Evolutionary conservation across 2,113 vertebrate genomes (phyloP), one percentile per base, ranked within the genome.

Genomic region (Parotia lawesii): DNA sequence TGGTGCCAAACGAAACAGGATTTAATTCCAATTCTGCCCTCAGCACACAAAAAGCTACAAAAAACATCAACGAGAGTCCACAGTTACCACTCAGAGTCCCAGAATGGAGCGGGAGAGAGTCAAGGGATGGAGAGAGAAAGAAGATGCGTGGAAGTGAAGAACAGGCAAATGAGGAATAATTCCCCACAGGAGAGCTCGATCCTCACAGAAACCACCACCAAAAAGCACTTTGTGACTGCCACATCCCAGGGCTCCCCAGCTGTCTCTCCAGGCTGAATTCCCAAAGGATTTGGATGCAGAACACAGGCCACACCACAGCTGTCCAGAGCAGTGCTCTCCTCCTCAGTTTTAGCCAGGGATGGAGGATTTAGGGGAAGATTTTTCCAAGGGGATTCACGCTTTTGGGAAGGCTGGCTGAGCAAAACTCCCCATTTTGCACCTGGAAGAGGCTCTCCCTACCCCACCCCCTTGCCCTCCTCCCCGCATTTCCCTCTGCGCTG

Each of bases 61-160:
- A 92, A 95, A 86, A 67, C 40, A 96, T 85, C 88, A 87, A 85
- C 87, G 64, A 96, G 97, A 97, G 90, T 70, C 97, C 97, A 93
- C 51, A 75, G 73, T 77, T 16, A 62, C 92, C 97, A 97, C 92
- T 79, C 73, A 97, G 81, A 94, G 96, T 95, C 95, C 96, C 96
- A 96, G 93, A 62, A 45, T 56, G 54, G 96, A 96, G 95, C 95
- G 96, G 95, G 97, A 94, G 85, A 92, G 95, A 94, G 80, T 66
- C 80, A 89, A 74, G 64, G 78, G 92, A 96, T 92, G 95, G 78
- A 96, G 94, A 96, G 93, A 96, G 92, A 97, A 94, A 96, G 53
- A 91, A 67, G 73, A 86, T 90, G 97, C 97, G 96, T 89, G 97
- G 97, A 97, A 96, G 97, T 96, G 95, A 94, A 94, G 96, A 94